Conservation (phyloP, 2,888 invertebrate species). For the Panorpa germanica region DNA sequence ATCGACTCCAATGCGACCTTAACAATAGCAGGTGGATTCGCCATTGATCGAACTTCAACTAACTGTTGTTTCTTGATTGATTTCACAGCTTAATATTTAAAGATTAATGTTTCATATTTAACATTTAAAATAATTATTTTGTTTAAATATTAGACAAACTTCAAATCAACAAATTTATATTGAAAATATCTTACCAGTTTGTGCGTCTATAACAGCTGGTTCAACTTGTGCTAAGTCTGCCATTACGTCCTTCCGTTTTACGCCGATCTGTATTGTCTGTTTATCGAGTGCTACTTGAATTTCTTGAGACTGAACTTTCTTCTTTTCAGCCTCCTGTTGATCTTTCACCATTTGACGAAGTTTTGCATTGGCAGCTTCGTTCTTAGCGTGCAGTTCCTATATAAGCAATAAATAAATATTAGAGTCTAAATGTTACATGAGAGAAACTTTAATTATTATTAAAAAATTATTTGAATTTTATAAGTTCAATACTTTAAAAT, state of each 20-base stretch:
- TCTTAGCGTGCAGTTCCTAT: constrained; percentile 84
- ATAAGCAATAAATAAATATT: too few species aligned
- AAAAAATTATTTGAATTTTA: constrained; percentile 1
- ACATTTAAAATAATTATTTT: constrained; percentile 9
- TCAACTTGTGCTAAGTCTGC: constrained; percentile 94
- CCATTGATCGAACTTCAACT: constrained; percentile 87
- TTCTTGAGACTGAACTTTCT: constrained; percentile 95
- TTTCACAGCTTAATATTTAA: constrained; percentile 52
- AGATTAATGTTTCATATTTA: constrained; percentile 11
- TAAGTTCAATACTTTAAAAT: not conserved
- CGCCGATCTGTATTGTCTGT: constrained; percentile 84
- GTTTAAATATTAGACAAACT: constrained; percentile 9
- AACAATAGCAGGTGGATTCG: constrained; percentile 81
- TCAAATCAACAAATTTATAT: constrained; percentile 9
- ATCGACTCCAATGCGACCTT: constrained; percentile 90
- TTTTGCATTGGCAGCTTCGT: constrained; percentile 98
- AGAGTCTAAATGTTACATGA: too few species aligned
- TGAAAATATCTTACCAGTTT: constrained; percentile 51
- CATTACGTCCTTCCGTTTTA: constrained; percentile 88
- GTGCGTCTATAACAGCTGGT: constrained; percentile 97
- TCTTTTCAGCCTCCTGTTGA: constrained; percentile 97
- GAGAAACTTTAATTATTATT: not conserved
- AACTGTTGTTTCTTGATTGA: constrained; percentile 92
- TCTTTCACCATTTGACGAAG: constrained; percentile 98
- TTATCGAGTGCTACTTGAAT: constrained; percentile 71